phyloP scores from a whole-genome alignment of 2,113 vertebrate species.

The Osmerus eperlanus region DNA sequence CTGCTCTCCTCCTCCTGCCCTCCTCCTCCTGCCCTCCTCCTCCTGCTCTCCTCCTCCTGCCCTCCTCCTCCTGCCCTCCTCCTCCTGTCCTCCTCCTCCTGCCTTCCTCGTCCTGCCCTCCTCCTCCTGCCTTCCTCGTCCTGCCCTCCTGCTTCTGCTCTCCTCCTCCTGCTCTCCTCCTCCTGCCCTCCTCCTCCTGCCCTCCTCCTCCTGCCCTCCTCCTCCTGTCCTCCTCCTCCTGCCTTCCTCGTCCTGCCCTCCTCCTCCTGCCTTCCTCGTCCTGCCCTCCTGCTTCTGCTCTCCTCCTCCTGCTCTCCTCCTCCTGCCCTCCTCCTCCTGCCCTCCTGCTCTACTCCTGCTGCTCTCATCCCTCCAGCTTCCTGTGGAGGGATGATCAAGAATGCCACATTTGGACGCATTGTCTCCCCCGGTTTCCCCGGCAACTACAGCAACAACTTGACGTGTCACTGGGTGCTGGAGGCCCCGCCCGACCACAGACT shows the following conservation, averaged over 20 bases:
- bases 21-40: not conserved
- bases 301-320: not conserved
- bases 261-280: not conserved
- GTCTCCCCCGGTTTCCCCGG: slow-evolving; percentile 91
- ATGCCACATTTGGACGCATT: slow-evolving; percentile 87
- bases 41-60: not conserved
- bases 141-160: slow-evolving; percentile 32
- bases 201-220: slow-evolving; percentile 1
- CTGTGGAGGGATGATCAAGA: slow-evolving; percentile 87
- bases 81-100: no score
- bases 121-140: slow-evolving; percentile 52
- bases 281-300: not conserved
- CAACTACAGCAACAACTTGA: slow-evolving; percentile 98
- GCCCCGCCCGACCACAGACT: slow-evolving; percentile 81
- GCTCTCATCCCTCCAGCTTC: slow-evolving; percentile 67
- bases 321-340: not conserved
- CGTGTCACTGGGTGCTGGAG: slow-evolving; percentile 95
- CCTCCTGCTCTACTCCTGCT: slow-evolving; percentile 67
- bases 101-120: no score
- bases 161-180: not conserved
- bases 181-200: not conserved
- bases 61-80: no score
- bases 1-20: no score
- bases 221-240: not conserved
- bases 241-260: no score